Base-by-base conservation (phyloP, 2,797 vertebrate genomes). In the Iguana delicatissima region DNA sequence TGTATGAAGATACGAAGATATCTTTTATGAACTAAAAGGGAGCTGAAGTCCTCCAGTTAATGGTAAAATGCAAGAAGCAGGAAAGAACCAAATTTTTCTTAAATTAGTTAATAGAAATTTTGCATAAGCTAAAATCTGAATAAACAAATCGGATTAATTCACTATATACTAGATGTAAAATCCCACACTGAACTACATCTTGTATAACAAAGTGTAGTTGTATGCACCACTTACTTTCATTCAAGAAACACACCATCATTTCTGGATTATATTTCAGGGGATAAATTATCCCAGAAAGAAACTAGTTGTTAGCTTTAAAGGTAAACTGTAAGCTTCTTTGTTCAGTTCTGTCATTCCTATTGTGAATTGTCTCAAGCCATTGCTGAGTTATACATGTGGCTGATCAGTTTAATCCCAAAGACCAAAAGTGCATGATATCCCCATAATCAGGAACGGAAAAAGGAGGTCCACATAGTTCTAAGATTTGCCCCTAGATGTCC, bases 1-100 rank as follows among this genome's bases (percentile, higher is more conserved):
- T 46, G 42, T 46, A 46, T 46, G 3, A 84, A 93, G 88, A 87
- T 85, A 73, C 85, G 76, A 88, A 22, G 46, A 62, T 46, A 4
- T 18, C 67, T 91, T 74, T 81, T 86, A 72, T 12, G 35, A 52
- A 9, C 46, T 77, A 26, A 88, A 87, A 42, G 69, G 89, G 87
- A 91, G 1, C 57, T 90, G 77, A 64, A 86, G 35, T 20, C 42
- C 29, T 69, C 80, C 26, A 73, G 13, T 13, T 12, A 57, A 67
- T 32, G 32, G 26, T 16, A 35, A 14, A 85, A 77, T 91, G 46
- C 59, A 38, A 88, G 55, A 80, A 52, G 76, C 18, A 50, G 67
- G 64, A 52, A 80, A 82, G 67, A 16, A 14, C 4, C n/a, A 73
- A 62, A 79, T 83, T 55, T 80, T 86, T 64, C 77, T 80, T 86